Evolutionary conservation across 2,797 vertebrate species (phyloP).

Genomic region (Garrulus glandarius): DNA sequence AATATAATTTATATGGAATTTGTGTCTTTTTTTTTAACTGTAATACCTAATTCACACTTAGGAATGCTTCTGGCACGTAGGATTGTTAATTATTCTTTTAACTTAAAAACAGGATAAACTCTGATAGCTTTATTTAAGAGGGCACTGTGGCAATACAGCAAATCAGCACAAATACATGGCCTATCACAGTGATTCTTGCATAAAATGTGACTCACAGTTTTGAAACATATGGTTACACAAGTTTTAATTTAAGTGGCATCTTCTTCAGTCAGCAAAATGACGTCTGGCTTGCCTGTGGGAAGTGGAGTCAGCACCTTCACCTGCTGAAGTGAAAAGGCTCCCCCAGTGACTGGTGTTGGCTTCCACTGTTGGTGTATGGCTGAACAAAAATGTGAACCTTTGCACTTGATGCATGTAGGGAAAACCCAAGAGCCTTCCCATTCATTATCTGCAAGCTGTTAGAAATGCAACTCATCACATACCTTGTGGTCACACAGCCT

Average conservation of each 20-base stretch:
- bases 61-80: not conserved
- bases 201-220: slow-evolving; percentile 75
- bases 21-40: not conserved
- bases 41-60: not conserved
- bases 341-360: not conserved
- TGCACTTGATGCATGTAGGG: not conserved
- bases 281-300: slow-evolving; percentile 54
- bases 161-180: slow-evolving; percentile 73
- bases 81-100: not conserved
- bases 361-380: not conserved
- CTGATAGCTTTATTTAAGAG: slow-evolving; percentile 32
- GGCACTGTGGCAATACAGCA: slow-evolving; percentile 61
- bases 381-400: not conserved
- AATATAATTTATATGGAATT: not conserved
- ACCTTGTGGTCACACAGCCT: not conserved
- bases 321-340: slow-evolving; percentile 54
- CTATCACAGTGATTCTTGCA: slow-evolving; percentile 69
- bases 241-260: slow-evolving; percentile 75
- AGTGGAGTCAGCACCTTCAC: slow-evolving; percentile 71
- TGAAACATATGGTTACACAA: slow-evolving; percentile 75
- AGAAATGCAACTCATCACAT: not conserved
- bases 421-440: not conserved
- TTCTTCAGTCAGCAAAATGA: slow-evolving; percentile 75
- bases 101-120: slow-evolving; percentile 28
- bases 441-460: not conserved